Percentiles rank a stretch among this genome's conserved stretches.
Conservation (phyloP, 1,140 invertebrate genomes). For the Cryptotermes secundus region DNA sequence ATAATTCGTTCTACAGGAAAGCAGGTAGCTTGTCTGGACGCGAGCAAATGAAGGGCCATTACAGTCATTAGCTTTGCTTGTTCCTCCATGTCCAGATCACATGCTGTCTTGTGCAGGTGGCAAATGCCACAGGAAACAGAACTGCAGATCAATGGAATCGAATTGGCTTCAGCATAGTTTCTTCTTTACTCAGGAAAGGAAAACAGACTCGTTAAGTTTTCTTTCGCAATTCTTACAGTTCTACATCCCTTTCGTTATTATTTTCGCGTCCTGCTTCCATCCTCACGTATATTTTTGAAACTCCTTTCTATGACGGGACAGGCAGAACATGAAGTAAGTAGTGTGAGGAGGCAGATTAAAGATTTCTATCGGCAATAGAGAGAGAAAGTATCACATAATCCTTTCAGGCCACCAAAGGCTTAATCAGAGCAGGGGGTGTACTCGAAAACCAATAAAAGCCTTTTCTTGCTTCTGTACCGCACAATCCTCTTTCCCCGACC, state of each 20-base stretch:
- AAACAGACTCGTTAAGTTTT: not conserved
- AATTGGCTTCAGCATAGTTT: not conserved
- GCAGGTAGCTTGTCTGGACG: not conserved
- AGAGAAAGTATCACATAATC: conserved; percentile 24
- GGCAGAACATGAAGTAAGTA: not conserved
- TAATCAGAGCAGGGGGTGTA: not conserved
- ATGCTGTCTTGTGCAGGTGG: not conserved
- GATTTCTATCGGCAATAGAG: not conserved
- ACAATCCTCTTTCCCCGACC: conserved; percentile 20
- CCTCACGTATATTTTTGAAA: not conserved
- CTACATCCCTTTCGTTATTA: not conserved
- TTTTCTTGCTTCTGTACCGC: conserved; percentile 21
- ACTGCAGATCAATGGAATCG: not conserved
- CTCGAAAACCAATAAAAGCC: conserved; percentile 27
- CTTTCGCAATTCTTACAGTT: not conserved
- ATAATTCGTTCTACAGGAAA: not conserved
- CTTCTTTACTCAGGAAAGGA: not conserved
- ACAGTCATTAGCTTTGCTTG: not conserved
- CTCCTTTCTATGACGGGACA: not conserved
- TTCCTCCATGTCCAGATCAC: not conserved
- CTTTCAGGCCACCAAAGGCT: conserved; percentile 3
- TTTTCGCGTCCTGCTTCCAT: not conserved
- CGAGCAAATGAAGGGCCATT: not conserved
- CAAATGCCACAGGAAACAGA: not conserved
- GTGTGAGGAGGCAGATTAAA: not conserved